A percentile compares a stretch with the other conserved stretches of the same genome.
These are phyloP conservation scores for Hydraecia micacea DNA, from an alignment of 2,888 invertebrate species.

Conservation along the genomic window DNA sequence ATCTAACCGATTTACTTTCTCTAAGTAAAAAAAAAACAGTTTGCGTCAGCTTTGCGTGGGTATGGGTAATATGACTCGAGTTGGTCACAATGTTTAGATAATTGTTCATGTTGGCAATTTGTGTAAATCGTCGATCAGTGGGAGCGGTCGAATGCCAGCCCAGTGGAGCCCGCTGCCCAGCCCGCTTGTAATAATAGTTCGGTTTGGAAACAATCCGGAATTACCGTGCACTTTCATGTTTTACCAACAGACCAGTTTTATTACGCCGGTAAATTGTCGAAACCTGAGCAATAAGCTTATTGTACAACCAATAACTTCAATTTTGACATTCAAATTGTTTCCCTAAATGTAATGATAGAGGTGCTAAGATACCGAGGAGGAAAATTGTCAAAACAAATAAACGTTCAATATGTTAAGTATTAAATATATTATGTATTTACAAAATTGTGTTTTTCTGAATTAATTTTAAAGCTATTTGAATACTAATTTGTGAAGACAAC, in stretches of 20 bases:
- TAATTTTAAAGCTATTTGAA: neutral
- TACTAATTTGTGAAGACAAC: neutral
- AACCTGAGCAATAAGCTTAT: constrained; percentile 44
- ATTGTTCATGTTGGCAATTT: constrained; percentile 42
- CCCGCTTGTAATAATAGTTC: constrained; percentile 54
- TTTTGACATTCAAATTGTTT: constrained; percentile 8
- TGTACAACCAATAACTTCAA: constrained; percentile 18
- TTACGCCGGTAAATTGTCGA: constrained; percentile 49
- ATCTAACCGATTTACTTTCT: constrained; percentile 18
- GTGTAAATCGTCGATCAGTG: constrained; percentile 19
- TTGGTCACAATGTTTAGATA: constrained; percentile 17
- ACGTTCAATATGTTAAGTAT: neutral
- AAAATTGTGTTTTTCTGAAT: neutral
- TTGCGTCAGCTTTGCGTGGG: constrained; percentile 32
- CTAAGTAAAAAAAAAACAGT: neutral
- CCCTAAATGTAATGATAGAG: neutral
- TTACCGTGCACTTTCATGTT: constrained; percentile 64
- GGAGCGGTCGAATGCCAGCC: constrained; percentile 48
- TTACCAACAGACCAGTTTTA: constrained; percentile 55
- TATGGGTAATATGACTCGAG: constrained; percentile 16
- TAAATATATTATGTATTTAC: neutral
- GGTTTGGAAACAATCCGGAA: constrained; percentile 63
- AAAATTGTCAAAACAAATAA: constrained; percentile 7
- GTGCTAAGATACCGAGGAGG: neutral
- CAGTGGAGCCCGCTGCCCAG: constrained; percentile 13